Percentiles rank a stretch among this genome's conserved stretches.
These are phyloP conservation scores for Spisula subtruncata DNA, from an alignment of 2,888 invertebrate species.

Conservation along the genomic window DNA sequence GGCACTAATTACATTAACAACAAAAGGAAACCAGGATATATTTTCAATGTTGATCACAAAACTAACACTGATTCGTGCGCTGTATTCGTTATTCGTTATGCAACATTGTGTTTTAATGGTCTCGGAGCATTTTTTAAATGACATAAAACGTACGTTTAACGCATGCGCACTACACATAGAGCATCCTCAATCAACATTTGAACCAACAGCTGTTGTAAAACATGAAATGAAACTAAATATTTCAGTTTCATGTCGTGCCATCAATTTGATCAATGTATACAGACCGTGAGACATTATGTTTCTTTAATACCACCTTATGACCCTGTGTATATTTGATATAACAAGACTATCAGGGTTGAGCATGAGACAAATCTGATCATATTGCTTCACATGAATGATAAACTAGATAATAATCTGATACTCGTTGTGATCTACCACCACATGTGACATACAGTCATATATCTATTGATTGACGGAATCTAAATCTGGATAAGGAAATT, in stretches of 20 bases:
- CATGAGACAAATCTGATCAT: background rate
- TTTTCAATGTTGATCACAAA: too few relatives aligned
- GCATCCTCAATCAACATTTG: too few relatives aligned
- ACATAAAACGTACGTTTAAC: too few relatives aligned
- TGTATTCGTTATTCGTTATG: too few relatives aligned
- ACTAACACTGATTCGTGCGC: too few relatives aligned
- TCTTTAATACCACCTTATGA: background rate
- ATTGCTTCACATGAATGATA: background rate
- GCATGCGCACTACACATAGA: too few relatives aligned
- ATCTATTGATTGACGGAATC: slow-evolving; percentile 1
- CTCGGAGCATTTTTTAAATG: too few relatives aligned
- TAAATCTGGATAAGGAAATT: background rate
- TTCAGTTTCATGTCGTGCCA: background rate
- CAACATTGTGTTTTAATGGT: too few relatives aligned
- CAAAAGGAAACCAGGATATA: too few relatives aligned
- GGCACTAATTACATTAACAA: too few relatives aligned
- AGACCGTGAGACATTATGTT: background rate
- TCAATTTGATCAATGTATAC: background rate
- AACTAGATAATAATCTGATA: background rate
- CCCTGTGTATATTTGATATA: background rate
- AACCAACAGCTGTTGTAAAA: background rate
- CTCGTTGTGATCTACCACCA: background rate
- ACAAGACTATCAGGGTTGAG: background rate
- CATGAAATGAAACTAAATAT: background rate
- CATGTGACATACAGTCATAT: background rate